These are phyloP conservation scores for Onychostruthus taczanowskii DNA, from an alignment of 2,113 vertebrate species.

Conservation along the genomic window DNA sequence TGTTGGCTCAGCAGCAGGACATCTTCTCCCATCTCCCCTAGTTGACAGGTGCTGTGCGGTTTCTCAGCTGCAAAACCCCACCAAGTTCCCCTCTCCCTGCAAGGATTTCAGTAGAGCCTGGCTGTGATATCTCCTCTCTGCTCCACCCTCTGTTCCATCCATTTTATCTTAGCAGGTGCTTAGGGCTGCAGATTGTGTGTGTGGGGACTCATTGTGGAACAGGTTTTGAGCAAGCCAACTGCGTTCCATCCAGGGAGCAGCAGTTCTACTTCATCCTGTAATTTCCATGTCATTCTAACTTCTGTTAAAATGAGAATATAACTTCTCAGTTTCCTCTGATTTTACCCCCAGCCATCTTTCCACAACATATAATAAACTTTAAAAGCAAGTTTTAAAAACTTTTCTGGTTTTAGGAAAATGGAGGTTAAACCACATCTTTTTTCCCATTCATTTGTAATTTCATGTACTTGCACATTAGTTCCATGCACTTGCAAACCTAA, in stretches of 20 bases:
- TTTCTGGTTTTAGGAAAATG: neutral
- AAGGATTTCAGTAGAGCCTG: neutral
- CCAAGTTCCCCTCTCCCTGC: neutral
- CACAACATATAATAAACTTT: neutral
- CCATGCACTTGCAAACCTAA: neutral
- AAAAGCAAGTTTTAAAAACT: neutral
- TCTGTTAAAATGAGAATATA: neutral
- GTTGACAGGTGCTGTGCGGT: neutral
- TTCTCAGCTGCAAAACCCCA: neutral
- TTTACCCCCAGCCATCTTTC: neutral
- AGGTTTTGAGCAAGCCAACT: neutral
- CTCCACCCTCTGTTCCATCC: neutral
- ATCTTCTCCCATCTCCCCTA: neutral
- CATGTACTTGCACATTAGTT: neutral
- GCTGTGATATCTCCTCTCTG: accelerated
- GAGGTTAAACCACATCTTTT: neutral
- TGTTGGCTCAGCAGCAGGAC: neutral
- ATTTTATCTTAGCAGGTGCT: neutral
- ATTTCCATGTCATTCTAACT: neutral
- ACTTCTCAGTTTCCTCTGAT: neutral
- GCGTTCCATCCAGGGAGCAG: neutral
- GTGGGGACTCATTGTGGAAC: neutral
- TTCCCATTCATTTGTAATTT: neutral
- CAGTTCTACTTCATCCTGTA: neutral
- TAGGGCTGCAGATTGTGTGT: neutral